Evolutionary conservation across 2,113 vertebrate genomes (phyloP), one percentile per base, ranked within the genome.

Genomic region (Sprattus sprattus): DNA sequence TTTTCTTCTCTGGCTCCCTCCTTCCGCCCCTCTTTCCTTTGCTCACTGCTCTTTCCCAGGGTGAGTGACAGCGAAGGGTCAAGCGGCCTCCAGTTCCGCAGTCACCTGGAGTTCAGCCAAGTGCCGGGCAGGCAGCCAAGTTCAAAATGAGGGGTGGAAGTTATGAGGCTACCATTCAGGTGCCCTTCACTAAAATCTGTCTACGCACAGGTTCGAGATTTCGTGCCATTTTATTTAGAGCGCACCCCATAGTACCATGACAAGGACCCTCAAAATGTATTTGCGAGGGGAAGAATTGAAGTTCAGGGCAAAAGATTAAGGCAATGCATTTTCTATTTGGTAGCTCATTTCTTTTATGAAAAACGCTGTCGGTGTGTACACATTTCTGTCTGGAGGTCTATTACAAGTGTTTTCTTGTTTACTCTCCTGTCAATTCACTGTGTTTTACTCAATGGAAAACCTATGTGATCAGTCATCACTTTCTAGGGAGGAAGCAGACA

Each of bases 61-160:
- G 85, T 82, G 88, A 90, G 85, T 88, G 89, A 81, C 81, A 52
- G 84, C 47, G n/a, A 49, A 84, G 54, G 88, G 89, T 89, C 90
- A 11, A 85, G 85, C 85, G 39, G 80, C 87, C 87, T 86, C 85
- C 49, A 87, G 89, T 90, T 89, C 89, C 83, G 87, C 89, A 89
- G 89, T 92, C 86, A 88, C 88, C 52, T 88, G 91, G 89, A 89
- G 22, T 6, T 11, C 84, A 47, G 91, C 91, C 91, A 91, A 84
- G 39, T 60, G 80, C 83, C 45, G 83, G 85, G 86, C 85, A 81
- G 25, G 22, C 15, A 5, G 88, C 88, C 89, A 89, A 78, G 16
- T 71, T 57, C 85, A 47, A 83, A 89, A 84, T n/a, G 84, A 84
- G 18, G 80, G 86, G 89, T 84, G 47, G 82, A 87, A 89, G 86